Conservation (phyloP, 2,113 vertebrate species). For the Seriola quinqueradiata region DNA sequence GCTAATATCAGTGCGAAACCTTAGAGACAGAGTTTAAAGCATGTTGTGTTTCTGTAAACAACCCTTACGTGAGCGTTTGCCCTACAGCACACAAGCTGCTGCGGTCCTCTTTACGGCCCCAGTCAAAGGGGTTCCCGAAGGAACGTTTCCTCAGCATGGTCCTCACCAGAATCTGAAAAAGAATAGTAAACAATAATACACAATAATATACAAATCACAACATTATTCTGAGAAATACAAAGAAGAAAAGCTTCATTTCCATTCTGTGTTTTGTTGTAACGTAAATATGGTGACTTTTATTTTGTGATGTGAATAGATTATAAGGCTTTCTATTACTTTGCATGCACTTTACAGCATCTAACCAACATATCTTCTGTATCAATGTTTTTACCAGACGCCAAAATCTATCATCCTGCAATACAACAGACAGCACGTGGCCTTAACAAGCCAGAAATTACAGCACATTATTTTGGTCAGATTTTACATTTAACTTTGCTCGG, state of each 20-base stretch:
- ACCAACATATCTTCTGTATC: too few species aligned
- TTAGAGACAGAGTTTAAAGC: neutral
- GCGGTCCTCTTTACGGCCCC: slow-evolving; percentile 91
- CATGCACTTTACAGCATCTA: neutral
- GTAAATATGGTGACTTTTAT: neutral
- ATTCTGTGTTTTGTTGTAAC: neutral
- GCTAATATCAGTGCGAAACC: neutral
- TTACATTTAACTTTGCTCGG: neutral
- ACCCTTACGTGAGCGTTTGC: slow-evolving; percentile 89
- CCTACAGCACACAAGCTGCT: slow-evolving; percentile 83
- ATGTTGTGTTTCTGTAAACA: neutral
- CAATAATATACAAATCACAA: neutral
- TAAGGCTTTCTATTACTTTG: neutral
- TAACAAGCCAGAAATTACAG: too few species aligned
- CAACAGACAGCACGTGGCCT: neutral
- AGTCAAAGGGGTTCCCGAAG: slow-evolving; percentile 97
- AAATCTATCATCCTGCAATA: neutral
- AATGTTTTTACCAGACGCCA: too few species aligned
- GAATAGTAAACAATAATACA: neutral
- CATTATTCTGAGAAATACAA: neutral
- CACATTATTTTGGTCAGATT: neutral
- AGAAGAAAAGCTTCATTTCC: neutral
- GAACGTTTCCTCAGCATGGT: slow-evolving; percentile 98
- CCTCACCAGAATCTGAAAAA: slow-evolving; percentile 93
- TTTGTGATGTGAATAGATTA: neutral